Base-by-base conservation (phyloP, 2,888 invertebrate species). In the Onchidella celtica region DNA sequence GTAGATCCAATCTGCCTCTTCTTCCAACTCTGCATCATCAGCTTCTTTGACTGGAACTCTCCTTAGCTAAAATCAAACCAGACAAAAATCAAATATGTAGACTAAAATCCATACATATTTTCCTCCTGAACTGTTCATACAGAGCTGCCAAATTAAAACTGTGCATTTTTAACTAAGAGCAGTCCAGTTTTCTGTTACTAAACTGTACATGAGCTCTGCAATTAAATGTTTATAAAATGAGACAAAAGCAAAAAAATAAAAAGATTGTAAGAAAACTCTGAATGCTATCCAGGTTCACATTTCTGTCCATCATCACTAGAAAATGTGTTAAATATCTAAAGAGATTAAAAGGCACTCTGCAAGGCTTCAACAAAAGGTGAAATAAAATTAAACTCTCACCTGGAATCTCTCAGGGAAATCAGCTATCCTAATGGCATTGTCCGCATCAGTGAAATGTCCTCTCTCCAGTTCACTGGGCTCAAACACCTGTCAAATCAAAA, bases 1-100 rank as follows among this genome's bases (percentile, higher is more conserved):
- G 93, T 97, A 98, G 86, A 99, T 98, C 99, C 99, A 99, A 89
- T 98, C 97, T 0, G 99, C 97, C 93, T 99, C 99, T 78, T 97
- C 96, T 76, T 97, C 97, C 61, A 99, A 92, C 92, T 99, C 99
- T 3, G 91, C 92, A 59, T 94, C 93, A 68, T 94, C 94, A 17
- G 93, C 91, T 27, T 97, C 93, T 0, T 96, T 96, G 2, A 98
- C 96, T 0, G 98, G 97, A 63, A 97, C 96, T 89, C 96, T 96
- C 1, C 99, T 95, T 77, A 98, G 94, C 94, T 98, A 97, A 72
- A 59, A 59, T 4, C 4, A 27, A n/a, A n/a, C n/a, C n/a, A n/a
- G n/a, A n/a, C n/a, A n/a, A n/a, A n/a, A n/a, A n/a, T n/a, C n/a
- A n/a, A n/a, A n/a, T n/a, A n/a, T n/a, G n/a, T n/a, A n/a, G n/a